phyloP scores from a whole-genome alignment of 2,797 vertebrate species.

The Diglossa cyanea region DNA sequence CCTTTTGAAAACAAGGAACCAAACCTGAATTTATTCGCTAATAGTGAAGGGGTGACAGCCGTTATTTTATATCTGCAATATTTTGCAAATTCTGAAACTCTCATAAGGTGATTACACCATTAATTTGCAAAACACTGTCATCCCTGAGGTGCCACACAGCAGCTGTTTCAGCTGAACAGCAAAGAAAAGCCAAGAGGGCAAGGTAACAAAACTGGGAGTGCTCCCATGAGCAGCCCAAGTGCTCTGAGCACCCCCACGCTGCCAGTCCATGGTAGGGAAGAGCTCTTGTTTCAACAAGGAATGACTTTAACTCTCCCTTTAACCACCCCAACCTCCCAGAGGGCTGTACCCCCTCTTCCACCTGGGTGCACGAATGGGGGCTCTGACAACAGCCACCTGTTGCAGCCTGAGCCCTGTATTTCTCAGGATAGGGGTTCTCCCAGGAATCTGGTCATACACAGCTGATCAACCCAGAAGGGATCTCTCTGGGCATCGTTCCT shows the following conservation, averaged over 20 bases:
- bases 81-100: not conserved
- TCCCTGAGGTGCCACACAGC: not conserved
- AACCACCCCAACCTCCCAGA: not conserved
- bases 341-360: not conserved
- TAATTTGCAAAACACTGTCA: not conserved
- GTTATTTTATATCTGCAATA: not conserved
- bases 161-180: not conserved
- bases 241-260: fast-evolving
- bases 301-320: not conserved
- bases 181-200: not conserved
- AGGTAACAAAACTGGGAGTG: not conserved
- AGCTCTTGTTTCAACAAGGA: not conserved
- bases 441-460: not conserved
- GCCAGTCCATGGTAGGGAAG: not conserved
- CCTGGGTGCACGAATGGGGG: not conserved
- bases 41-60: not conserved
- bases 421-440: not conserved
- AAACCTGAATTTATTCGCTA: not conserved
- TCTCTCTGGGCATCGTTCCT: not conserved
- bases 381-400: not conserved
- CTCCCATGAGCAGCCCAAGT: not conserved
- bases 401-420: not conserved
- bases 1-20: not conserved
- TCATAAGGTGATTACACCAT: not conserved
- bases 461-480: not conserved